Base-by-base conservation (phyloP, 2,888 invertebrate genomes). In the Lepas anatifera region DNA sequence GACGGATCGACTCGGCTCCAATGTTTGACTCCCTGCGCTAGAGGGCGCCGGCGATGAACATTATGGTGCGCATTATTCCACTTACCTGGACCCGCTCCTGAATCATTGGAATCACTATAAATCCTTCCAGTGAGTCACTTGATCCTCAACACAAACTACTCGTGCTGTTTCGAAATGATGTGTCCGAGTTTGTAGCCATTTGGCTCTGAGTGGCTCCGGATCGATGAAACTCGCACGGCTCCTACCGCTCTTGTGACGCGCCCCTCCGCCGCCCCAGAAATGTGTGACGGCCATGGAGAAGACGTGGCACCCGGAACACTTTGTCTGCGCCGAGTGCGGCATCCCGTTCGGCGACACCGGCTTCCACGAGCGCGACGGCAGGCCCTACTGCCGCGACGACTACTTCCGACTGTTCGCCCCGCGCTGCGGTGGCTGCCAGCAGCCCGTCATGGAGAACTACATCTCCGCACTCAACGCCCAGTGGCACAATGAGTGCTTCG, bases 261-360 rank as follows among this genome's bases (percentile, higher is more conserved):
- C 4, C 29, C 29, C 13, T 29, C 25, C 16, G 52, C 13, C 8
- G 48, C 25, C 16, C 7, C 58, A 96, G 96, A 96, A 97, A 92
- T 98, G 97, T 84, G 94, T 98, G 73, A 96, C 96, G 2, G 98
- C 97, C 13, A 82, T 98, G 80, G 95, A 96, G 80, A 93, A 93
- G 81, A 96, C 95, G 75, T 98, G 96, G 95, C 98, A 98, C 80
- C 95, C 96, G 77, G 97, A 98, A 80, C 97, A 97, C 82, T 98
- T 98, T 86, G 93, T 95, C 85, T 98, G 98, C 83, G 93, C 94
- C 74, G 93, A 95, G 78, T 98, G 98, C 80, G 95, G 95, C 63
- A 91, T 93, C 79, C 93, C 93, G 79, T 96, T 98, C 78, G 97
- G 96, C 22, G 96, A 97, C 76, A 95, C 96, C 73, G 97, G 97